Evolutionary conservation across 2,888 invertebrate genomes (phyloP).

Genomic region (Spisula subtruncata): DNA sequence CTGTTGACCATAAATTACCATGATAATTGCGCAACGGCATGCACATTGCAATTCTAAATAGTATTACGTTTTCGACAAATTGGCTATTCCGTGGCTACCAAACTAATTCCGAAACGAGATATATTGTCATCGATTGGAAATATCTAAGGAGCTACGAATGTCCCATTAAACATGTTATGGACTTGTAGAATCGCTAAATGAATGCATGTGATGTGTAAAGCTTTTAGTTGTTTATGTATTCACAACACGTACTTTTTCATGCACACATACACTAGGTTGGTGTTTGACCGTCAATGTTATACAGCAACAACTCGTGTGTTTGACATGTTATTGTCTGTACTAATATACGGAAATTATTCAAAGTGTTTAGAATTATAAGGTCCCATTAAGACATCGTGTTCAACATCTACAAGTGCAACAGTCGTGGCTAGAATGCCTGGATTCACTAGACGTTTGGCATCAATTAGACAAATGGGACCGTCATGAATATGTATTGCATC

Average conservation of each 20-base stretch:
- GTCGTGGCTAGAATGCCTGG: not conserved
- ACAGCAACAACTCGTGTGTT: not conserved
- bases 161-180: too few relatives aligned
- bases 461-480: not conserved
- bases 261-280: too few relatives aligned
- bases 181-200: too few relatives aligned
- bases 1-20: not conserved
- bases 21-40: not conserved
- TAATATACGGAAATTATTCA: constrained; percentile 19
- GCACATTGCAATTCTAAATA: too few relatives aligned
- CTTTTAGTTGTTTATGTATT: too few relatives aligned
- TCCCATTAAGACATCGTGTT: not conserved
- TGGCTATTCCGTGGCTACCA: too few relatives aligned
- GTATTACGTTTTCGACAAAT: too few relatives aligned
- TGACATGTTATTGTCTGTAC: too few relatives aligned
- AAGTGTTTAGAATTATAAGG: constrained; percentile 1
- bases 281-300: not conserved
- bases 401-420: constrained; percentile 4
- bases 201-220: too few relatives aligned
- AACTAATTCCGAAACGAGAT: not conserved
- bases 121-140: too few relatives aligned
- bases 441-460: constrained; percentile 4
- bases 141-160: too few relatives aligned
- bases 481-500: constrained; percentile 12
- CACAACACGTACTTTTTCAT: too few relatives aligned